Percentiles rank a stretch among this genome's conserved stretches.
Evolutionary conservation across 1,140 invertebrate genomes (phyloP).

Genomic region (Episyrphus balteatus): DNA sequence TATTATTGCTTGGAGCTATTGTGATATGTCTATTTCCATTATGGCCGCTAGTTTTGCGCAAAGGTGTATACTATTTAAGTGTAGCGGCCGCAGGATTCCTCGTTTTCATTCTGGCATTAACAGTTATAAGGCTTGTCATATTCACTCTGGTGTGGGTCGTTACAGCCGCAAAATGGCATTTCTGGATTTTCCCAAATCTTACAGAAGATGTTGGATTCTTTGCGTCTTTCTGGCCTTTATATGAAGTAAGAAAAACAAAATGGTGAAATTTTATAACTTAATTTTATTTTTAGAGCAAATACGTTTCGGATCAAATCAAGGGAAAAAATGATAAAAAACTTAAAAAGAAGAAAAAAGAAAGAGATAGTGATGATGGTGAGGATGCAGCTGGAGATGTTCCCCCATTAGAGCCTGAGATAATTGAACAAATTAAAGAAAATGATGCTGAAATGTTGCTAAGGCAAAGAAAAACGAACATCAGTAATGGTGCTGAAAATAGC

Average conservation of each 20-base stretch:
- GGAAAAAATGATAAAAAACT: constrained; percentile 44
- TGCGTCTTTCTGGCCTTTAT: constrained; percentile 96
- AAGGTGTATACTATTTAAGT: constrained; percentile 95
- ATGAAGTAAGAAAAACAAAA: constrained; percentile 53
- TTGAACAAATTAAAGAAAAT: constrained; percentile 32
- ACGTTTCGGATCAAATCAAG: constrained; percentile 12
- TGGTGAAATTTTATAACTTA: not conserved
- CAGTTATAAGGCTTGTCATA: constrained; percentile 77
- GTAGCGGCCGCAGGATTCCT: constrained; percentile 89
- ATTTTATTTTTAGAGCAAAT: constrained; percentile 21
- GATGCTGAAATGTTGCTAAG: constrained; percentile 29
- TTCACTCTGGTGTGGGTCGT: constrained; percentile 86
- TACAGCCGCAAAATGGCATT: constrained; percentile 81
- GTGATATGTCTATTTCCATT: constrained; percentile 95
- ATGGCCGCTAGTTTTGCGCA: constrained; percentile 86
- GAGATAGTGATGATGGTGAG: constrained; percentile 43
- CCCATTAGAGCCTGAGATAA: constrained; percentile 28
- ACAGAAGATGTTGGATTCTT: constrained; percentile 98
- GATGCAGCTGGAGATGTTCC: constrained; percentile 17
- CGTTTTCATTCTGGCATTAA: constrained; percentile 82
- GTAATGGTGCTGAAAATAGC: constrained; percentile 15
- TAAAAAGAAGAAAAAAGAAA: constrained; percentile 70
- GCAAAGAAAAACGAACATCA: constrained; percentile 21
- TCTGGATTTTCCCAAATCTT: constrained; percentile 96
- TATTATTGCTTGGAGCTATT: constrained; percentile 86